These are phyloP conservation scores for Uria aalge DNA, from an alignment of 2,113 vertebrate genomes.

Conservation along the genomic window DNA sequence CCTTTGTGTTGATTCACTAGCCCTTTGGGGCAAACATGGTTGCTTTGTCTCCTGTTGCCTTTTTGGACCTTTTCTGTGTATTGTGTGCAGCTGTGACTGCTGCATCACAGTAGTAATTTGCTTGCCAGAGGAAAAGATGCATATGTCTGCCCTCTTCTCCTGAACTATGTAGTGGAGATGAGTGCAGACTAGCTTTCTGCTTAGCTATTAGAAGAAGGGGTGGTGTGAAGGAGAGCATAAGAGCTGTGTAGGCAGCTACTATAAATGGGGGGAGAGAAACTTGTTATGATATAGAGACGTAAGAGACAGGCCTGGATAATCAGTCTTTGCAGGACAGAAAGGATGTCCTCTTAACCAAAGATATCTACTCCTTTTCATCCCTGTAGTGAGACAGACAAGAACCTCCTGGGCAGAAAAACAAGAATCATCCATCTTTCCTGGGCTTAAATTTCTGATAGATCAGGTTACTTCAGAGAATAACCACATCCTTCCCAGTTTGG, in stretches of 20 bases:
- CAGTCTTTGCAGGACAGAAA: not conserved
- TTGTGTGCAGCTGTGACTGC: not conserved
- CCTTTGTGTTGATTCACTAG: not conserved
- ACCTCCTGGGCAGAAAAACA: not conserved
- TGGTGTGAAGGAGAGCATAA: not conserved
- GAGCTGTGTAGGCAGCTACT: not conserved
- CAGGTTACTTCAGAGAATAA: not conserved
- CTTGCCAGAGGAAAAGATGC: not conserved
- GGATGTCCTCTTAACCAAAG: not conserved
- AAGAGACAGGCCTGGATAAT: not conserved
- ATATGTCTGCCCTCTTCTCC: not conserved
- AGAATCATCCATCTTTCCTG: not conserved
- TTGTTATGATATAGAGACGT: not conserved
- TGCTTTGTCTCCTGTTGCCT: not conserved
- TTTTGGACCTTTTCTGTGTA: not conserved
- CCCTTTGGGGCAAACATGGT: not conserved
- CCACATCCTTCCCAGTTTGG: not conserved
- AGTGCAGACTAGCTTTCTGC: not conserved
- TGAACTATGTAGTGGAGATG: not conserved
- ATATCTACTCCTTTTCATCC: not conserved
- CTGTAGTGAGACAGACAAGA: not conserved
- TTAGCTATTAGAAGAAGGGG: not conserved
- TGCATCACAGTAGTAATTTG: not conserved
- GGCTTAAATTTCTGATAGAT: not conserved
- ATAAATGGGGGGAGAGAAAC: not conserved